Evolutionary conservation across 2,797 vertebrate species (phyloP).

Genomic region (Rhinella marina): DNA sequence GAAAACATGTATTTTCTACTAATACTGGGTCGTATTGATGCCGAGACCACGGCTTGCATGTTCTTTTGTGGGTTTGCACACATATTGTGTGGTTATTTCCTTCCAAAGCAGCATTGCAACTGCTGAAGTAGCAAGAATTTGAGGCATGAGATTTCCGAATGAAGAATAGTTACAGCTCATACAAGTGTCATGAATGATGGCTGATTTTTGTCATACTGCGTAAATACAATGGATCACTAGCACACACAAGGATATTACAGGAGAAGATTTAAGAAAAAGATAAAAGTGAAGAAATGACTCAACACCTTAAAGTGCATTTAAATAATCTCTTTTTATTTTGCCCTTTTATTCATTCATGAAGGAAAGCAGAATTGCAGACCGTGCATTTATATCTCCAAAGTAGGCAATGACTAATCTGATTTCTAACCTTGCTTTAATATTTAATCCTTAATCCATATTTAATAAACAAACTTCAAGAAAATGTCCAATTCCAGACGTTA

Average conservation of each 20-base stretch:
- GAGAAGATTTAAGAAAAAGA: neutral
- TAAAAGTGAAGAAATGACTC: neutral
- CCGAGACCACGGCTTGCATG: neutral
- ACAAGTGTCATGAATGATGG: neutral
- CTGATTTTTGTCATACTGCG: neutral
- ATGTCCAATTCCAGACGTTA: slow-evolving; percentile 39
- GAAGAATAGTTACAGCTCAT: neutral
- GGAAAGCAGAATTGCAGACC: slow-evolving; percentile 54
- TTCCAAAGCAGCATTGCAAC: neutral
- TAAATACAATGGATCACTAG: neutral
- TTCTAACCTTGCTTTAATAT: slow-evolving; percentile 58
- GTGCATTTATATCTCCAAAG: slow-evolving; percentile 57
- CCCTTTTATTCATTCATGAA: slow-evolving; percentile 60
- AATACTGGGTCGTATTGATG: neutral
- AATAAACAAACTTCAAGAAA: slow-evolving; percentile 60
- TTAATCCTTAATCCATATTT: slow-evolving; percentile 63
- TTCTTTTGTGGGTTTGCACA: neutral
- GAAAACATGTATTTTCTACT: neutral
- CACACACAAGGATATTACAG: neutral
- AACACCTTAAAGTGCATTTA: slow-evolving; percentile 23
- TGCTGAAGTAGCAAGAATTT: neutral
- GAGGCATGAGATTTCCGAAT: neutral
- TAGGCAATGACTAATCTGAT: slow-evolving; percentile 59
- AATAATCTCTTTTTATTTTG: slow-evolving; percentile 44
- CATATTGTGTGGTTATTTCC: neutral